Evolutionary conservation across 2,797 vertebrate genomes (phyloP), one percentile per base, ranked within the genome.

Genomic region (Channa striata): DNA sequence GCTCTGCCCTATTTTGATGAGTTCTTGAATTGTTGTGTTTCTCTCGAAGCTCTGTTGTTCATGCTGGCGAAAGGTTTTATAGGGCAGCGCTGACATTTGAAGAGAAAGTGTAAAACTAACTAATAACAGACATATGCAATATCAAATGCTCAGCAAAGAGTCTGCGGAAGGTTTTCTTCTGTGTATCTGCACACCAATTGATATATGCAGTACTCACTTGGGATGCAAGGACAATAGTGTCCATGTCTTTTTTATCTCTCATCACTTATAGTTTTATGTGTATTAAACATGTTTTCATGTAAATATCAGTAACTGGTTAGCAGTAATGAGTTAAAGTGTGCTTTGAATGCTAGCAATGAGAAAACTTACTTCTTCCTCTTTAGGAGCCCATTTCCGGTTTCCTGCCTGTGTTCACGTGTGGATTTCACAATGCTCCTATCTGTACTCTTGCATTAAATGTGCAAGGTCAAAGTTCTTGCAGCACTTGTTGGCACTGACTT

Each of bases 311-410:
- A 60, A 16, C 36, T 56, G 16, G 8, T 66, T 49, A 20, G 3
- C 39, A 20, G 43, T 19, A 53, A 57, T 52, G 4, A 61, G 7
- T 33, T 46, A 12, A 69, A 77, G 40, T 73, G 2, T 14, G 54
- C 21, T 64, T 34, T 58, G 50, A 33, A 51, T 39, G 14, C 6
- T 17, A 42, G 33, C 30, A 49, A 44, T 33, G 34, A 67, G 23
- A 21, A 47, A 61, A 74, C 60, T 59, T 69, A 51, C 39, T 21
- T 79, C 70, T 75, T 11, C 56, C 44, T 47, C 16, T 53, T 78
- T 68, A 80, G 34, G 39, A 19, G 63, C 40, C 39, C 51, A 30
- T 71, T 83, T 87, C 70, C 78, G 74, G 67, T 74, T 73, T 80
- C 68, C 76, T 81, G 68, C n/a, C 47, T 30, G 44, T 8, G 36